Base-by-base conservation (phyloP, 2,797 vertebrate species). In the Smutsia gigantea region DNA sequence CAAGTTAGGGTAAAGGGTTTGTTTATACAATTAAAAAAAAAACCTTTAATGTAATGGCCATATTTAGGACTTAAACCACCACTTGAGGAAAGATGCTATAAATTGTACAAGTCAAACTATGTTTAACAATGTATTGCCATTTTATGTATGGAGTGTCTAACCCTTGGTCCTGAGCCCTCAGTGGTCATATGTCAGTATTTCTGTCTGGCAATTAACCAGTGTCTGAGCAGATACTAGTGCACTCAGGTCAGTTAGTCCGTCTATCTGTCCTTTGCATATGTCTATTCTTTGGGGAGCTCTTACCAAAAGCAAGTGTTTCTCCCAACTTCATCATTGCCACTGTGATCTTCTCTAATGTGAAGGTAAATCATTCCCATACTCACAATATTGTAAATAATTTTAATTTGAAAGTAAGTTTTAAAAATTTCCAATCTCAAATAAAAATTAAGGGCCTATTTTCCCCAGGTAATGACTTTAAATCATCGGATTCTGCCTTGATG, bases 241-340 rank as follows among this genome's bases (percentile, higher is more conserved):
- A 96, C 61, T 98, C 98, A 96, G 91, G 96, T 98, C 93, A 94
- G 71, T 97, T 97, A 97, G 97, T 97, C 93, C 71, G 95, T 92
- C 97, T 95, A 96, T 98, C 97, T 98, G 98, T 98, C 97, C 95
- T 97, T 97, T 96, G 97, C 97, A 98, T 98, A 97, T 98, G 97
- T 64, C 97, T 90, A 29, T 96, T 85, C 81, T 97, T 96, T 90
- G 95, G 95, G 98, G 97, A 87, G 29, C 77, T 98, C 92, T 97
- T 96, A 97, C 93, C 97, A 98, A 97, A 71, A 88, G 72, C 93
- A 96, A 85, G 2, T 23, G 72, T 97, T 97, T 96, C 74, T 93
- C 71, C 96, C 71, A 97, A 95, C 37, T 63, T 96, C 34, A 94
- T 68, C 74, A 39, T 86, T 94, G 69, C 93, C 95, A 87, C 85